These are phyloP conservation scores for Meteorus cinctellus DNA, from an alignment of 2,888 invertebrate genomes.

Conservation along the genomic window DNA sequence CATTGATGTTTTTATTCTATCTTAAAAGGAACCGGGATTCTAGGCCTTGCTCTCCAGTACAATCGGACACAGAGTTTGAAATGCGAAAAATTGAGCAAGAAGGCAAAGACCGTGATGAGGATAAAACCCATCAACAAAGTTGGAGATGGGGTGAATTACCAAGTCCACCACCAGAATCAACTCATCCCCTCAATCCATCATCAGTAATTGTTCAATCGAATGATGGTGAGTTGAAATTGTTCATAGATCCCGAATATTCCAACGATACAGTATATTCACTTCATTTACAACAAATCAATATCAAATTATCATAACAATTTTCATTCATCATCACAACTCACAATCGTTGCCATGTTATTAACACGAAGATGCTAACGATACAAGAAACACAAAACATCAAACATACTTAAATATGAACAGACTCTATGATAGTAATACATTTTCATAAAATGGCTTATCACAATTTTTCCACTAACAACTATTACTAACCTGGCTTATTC, in stretches of 20 bases:
- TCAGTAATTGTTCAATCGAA: slow-evolving; percentile 57
- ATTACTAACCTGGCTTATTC: slow-evolving; percentile 58
- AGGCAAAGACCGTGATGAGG: slow-evolving; percentile 69
- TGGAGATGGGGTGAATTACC: slow-evolving; percentile 96
- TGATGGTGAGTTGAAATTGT: slow-evolving; percentile 62
- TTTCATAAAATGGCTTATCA: slow-evolving; percentile 34
- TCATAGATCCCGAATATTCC: neutral
- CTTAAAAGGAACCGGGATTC: slow-evolving; percentile 75
- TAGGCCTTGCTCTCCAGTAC: slow-evolving; percentile 88
- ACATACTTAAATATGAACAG: neutral
- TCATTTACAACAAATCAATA: neutral
- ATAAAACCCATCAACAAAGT: slow-evolving; percentile 76
- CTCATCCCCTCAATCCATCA: slow-evolving; percentile 59
- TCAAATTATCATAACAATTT: slow-evolving; percentile 14
- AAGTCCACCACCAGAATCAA: slow-evolving; percentile 71
- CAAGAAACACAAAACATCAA: neutral
- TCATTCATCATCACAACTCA: slow-evolving; percentile 5
- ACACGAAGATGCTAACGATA: neutral
- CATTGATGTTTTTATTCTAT: slow-evolving; percentile 58
- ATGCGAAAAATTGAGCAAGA: slow-evolving; percentile 75
- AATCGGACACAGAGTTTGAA: slow-evolving; percentile 96
- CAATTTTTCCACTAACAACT: slow-evolving; percentile 58
- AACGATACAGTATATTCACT: neutral
- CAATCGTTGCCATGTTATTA: neutral
- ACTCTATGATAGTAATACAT: neutral